Percentiles rank a stretch among this genome's conserved stretches.
These are phyloP conservation scores for Amphibalanus amphitrite DNA, from an alignment of 1,140 invertebrate genomes.

Conservation along the genomic window DNA sequence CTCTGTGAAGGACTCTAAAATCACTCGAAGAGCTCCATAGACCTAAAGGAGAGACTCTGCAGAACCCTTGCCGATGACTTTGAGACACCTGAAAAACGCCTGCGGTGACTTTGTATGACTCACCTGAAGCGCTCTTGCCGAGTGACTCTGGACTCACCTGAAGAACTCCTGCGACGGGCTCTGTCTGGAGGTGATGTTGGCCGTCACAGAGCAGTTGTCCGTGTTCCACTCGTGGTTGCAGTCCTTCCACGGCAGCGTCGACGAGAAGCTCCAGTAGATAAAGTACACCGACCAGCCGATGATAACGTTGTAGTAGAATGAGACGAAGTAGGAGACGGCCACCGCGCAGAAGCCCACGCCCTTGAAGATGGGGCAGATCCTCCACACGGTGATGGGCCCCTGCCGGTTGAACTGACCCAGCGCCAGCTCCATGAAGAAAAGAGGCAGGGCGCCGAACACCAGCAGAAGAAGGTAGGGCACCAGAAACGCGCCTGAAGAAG, in stretches of 20 bases:
- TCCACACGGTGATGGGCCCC: constrained; percentile 29
- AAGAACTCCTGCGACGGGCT: constrained; percentile 27
- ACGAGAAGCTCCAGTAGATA: constrained; percentile 29
- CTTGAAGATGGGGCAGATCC: constrained; percentile 30
- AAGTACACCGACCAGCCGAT: constrained; percentile 35
- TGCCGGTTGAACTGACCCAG: constrained; percentile 30
- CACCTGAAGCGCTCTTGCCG: constrained; percentile 28
- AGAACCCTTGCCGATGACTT: too few species aligned
- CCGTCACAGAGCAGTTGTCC: constrained; percentile 23
- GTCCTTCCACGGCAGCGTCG: constrained; percentile 30
- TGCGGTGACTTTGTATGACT: constrained; percentile 8
- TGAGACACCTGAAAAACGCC: background rate
- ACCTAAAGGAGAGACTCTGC: too few species aligned
- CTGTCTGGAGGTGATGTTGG: constrained; percentile 13
- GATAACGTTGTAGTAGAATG: constrained; percentile 37
- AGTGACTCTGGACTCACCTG: constrained; percentile 20
- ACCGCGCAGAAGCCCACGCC: constrained; percentile 39
- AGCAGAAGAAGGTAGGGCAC: constrained; percentile 37
- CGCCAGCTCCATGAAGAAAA: constrained; percentile 38
- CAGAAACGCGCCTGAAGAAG: constrained; percentile 33
- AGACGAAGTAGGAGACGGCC: constrained; percentile 35
- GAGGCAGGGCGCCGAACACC: constrained; percentile 33
- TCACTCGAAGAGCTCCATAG: too few species aligned
- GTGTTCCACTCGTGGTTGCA: constrained; percentile 35
- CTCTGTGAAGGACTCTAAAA: too few species aligned